These are phyloP conservation scores for Enteromius anoplus DNA, from an alignment of 2,797 vertebrate species.

Conservation along the genomic window DNA sequence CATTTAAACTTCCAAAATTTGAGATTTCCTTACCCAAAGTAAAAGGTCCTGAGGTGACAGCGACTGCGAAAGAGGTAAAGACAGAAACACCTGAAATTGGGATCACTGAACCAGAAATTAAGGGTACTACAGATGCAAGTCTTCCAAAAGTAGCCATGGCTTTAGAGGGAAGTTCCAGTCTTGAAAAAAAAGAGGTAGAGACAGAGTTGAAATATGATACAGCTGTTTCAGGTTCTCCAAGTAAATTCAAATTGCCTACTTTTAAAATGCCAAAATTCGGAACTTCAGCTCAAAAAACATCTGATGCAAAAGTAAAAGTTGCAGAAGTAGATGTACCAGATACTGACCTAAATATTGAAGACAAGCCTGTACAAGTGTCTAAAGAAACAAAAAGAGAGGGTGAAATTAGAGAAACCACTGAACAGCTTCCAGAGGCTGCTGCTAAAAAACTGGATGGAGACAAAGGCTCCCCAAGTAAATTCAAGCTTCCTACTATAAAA, in stretches of 20 bases:
- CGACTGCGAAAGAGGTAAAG: constrained; percentile 43
- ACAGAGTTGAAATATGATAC: constrained; percentile 15
- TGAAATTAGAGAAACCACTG: constrained; percentile 39
- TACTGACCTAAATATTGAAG: constrained; percentile 2
- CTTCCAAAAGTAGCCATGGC: constrained; percentile 27
- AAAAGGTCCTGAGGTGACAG: constrained; percentile 19
- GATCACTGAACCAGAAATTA: constrained; percentile 40
- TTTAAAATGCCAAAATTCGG: constrained; percentile 71
- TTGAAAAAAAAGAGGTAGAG: constrained; percentile 34
- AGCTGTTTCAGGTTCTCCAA: constrained; percentile 37
- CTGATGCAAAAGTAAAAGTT: constrained; percentile 26
- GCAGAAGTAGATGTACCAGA: constrained; percentile 24
- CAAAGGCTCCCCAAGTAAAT: constrained; percentile 72
- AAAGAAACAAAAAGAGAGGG: neutral
- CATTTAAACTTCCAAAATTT: constrained; percentile 66
- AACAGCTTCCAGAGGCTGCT: constrained; percentile 45
- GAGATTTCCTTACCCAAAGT: constrained; percentile 60
- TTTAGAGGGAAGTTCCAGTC: constrained; percentile 34
- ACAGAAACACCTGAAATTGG: constrained; percentile 8
- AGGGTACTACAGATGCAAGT: constrained; percentile 4
- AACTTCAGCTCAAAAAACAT: constrained; percentile 49
- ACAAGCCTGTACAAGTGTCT: constrained; percentile 3
- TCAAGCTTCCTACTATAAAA: constrained; percentile 73
- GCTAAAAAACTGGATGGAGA: constrained; percentile 45
- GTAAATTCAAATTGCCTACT: constrained; percentile 62